Evolutionary conservation across 2,888 invertebrate species (phyloP).

Genomic region (Rhamnusium bicolor): DNA sequence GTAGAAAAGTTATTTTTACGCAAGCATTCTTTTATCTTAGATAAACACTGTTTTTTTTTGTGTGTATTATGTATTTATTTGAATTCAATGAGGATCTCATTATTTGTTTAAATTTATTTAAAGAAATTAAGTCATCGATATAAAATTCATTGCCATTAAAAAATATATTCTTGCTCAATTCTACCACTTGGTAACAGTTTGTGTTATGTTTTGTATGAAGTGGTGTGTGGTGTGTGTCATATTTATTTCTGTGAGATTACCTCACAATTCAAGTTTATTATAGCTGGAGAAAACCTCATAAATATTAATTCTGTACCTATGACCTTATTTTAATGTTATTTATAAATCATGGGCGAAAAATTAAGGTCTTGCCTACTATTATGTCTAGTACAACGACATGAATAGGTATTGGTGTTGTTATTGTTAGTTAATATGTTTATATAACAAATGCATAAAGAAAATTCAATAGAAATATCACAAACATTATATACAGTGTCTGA

Average conservation of each 20-base stretch:
- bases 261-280: slow-evolving; percentile 51
- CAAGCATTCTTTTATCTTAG: too few species aligned
- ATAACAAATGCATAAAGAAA: too few species aligned
- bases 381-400: neutral
- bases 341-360: slow-evolving; percentile 28
- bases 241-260: slow-evolving; percentile 58
- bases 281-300: slow-evolving; percentile 41
- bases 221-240: slow-evolving; percentile 52
- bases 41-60: too few species aligned
- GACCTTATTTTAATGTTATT: slow-evolving; percentile 47
- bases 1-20: too few species aligned
- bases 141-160: neutral
- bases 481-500: too few species aligned
- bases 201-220: neutral
- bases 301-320: slow-evolving; percentile 41
- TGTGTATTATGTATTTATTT: too few species aligned
- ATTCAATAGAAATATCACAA: too few species aligned
- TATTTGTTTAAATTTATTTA: neutral
- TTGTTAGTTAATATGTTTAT: too few species aligned
- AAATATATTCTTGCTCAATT: slow-evolving; percentile 6
- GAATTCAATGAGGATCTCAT: too few species aligned
- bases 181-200: neutral
- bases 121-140: neutral
- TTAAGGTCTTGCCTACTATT: neutral
- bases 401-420: too few species aligned